Conservation (phyloP, 2,113 vertebrate species). For the Cheilinus undulatus region DNA sequence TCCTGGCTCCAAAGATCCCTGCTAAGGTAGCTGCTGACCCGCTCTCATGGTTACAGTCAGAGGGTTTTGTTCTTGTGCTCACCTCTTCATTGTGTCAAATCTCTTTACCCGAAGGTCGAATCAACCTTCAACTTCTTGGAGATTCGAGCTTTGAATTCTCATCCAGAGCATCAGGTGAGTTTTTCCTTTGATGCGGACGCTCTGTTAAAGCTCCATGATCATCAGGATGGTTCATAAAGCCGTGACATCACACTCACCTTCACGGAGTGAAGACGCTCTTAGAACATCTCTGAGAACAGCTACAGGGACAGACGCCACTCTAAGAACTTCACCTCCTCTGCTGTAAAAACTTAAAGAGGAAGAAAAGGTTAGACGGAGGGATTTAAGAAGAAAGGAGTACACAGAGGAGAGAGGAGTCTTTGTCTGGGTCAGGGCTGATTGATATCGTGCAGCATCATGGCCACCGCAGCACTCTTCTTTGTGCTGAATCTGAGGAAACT, state of each 20-base stretch:
- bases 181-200: background rate
- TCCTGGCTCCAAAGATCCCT: slow-evolving; percentile 85
- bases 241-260: slow-evolving; percentile 46
- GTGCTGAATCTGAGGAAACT: no score
- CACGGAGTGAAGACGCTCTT: slow-evolving; percentile 7
- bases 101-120: slow-evolving; percentile 70
- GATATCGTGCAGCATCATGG: no score
- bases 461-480: no score
- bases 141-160: slow-evolving; percentile 81
- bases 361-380: no score
- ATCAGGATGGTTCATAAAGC: slow-evolving; percentile 4
- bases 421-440: no score
- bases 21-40: slow-evolving; percentile 80
- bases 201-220: background rate
- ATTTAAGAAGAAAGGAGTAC: no score
- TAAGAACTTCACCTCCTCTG: no score
- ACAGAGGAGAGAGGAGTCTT: no score
- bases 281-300: background rate
- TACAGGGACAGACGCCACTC: background rate
- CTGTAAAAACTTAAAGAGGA: no score
- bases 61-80: background rate
- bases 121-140: slow-evolving; percentile 84
- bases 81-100: slow-evolving; percentile 12
- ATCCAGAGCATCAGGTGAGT: slow-evolving; percentile 79
- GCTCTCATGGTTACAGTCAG: background rate